Percentiles rank a stretch among this genome's conserved stretches.
phyloP scores from a whole-genome alignment of 2,888 invertebrate genomes.

The Aplocera efformata region DNA sequence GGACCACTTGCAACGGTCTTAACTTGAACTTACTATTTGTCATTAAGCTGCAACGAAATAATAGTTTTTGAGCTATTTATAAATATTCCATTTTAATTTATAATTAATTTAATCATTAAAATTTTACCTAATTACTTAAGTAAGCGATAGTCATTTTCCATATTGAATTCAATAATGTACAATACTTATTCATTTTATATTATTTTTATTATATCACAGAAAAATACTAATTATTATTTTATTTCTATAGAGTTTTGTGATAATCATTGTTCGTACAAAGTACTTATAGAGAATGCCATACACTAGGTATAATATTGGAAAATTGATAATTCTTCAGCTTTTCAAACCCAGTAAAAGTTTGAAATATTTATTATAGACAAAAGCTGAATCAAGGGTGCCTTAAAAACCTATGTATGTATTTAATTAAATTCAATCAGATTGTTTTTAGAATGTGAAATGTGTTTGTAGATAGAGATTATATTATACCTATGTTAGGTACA shows the following conservation, averaged over 20 bases:
- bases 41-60: conserved; percentile 32
- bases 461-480: too few species aligned
- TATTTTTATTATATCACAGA: conserved; percentile 8
- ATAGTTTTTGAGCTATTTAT: conserved; percentile 7
- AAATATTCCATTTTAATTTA: conserved; percentile 29
- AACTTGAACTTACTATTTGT: conserved; percentile 20
- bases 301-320: conserved; percentile 1
- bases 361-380: conserved; percentile 15
- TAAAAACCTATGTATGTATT: background rate
- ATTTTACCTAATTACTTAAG: conserved; percentile 7
- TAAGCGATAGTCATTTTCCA: conserved; percentile 8
- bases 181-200: conserved; percentile 18
- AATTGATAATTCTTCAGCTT: conserved; percentile 5
- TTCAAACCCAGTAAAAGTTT: background rate
- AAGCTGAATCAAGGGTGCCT: conserved; percentile 74
- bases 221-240: conserved; percentile 4
- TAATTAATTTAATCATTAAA: conserved; percentile 25
- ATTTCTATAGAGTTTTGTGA: conserved; percentile 35
- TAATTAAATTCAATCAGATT: background rate
- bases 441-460: too few species aligned
- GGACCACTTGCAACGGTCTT: conserved; percentile 33
- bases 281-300: conserved; percentile 58
- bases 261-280: conserved; percentile 58
- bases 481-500: too few species aligned
- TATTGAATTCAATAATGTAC: conserved; percentile 7